Evolutionary conservation across 37 sponge, comb jelly and placozoan genomes (phyloP).

Genomic region (Aplysina aerophoba): DNA sequence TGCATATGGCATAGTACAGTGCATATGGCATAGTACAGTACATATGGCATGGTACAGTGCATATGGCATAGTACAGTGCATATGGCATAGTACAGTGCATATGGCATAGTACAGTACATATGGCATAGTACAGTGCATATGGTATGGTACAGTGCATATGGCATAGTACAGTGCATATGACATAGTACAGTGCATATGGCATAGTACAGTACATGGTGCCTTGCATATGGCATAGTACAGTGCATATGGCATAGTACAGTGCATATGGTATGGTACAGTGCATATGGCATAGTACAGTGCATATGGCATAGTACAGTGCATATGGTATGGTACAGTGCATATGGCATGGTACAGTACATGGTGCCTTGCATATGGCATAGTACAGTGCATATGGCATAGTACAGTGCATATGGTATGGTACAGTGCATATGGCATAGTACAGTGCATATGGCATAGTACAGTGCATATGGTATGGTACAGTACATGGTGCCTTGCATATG

Average conservation of each 20-base stretch:
- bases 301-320: not conserved
- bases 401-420: not conserved
- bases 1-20: too few relatives aligned
- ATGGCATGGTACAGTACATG: not conserved
- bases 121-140: not conserved
- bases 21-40: too few relatives aligned
- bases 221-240: not conserved
- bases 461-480: too few relatives aligned
- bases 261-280: not conserved
- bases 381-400: not conserved
- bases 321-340: too few relatives aligned
- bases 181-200: not conserved
- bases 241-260: not conserved
- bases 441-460: too few relatives aligned
- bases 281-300: not conserved
- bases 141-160: not conserved
- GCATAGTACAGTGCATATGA: not conserved
- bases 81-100: too few relatives aligned
- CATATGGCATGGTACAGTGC: too few relatives aligned
- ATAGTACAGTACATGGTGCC: not conserved
- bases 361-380: not conserved
- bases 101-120: not conserved
- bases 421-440: too few relatives aligned
- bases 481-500: too few relatives aligned
- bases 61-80: too few relatives aligned